Conservation (phyloP, 2,113 vertebrate genomes). For the Chloropsis hardwickii region DNA sequence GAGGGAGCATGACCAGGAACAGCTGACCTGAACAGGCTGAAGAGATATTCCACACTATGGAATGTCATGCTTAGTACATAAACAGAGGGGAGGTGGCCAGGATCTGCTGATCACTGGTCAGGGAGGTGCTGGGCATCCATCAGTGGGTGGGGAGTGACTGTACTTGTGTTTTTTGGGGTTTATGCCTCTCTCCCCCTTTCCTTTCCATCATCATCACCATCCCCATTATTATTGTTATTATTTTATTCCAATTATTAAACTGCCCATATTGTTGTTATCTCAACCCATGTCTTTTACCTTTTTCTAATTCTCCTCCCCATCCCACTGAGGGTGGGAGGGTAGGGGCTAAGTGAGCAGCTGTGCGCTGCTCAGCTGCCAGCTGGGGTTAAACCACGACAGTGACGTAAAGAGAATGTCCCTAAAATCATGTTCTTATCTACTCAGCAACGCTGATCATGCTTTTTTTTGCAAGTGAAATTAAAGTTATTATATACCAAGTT, state of each 20-base stretch:
- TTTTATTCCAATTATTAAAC: not conserved
- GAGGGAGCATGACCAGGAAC: not conserved
- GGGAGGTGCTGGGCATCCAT: not conserved
- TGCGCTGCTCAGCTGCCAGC: not conserved
- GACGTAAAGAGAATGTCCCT: not conserved
- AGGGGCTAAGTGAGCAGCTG: not conserved
- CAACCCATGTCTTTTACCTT: not conserved
- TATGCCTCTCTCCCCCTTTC: not conserved
- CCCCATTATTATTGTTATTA: not conserved
- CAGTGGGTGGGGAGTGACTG: not conserved
- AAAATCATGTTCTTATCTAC: not conserved
- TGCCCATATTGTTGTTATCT: not conserved
- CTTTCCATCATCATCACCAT: not conserved
- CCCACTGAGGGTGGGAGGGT: not conserved
- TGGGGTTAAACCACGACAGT: not conserved
- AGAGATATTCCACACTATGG: not conserved
- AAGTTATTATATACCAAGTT: not conserved
- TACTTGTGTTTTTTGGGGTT: not conserved
- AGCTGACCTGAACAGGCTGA: not conserved
- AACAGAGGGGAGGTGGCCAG: not conserved
- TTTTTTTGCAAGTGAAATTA: not conserved
- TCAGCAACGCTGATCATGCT: not conserved
- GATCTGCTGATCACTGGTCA: not conserved
- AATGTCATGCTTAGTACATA: not conserved
- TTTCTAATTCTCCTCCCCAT: not conserved